These are phyloP conservation scores for Steatocranus sp. DNA, from an alignment of 2,797 vertebrate genomes.

Conservation along the genomic window DNA sequence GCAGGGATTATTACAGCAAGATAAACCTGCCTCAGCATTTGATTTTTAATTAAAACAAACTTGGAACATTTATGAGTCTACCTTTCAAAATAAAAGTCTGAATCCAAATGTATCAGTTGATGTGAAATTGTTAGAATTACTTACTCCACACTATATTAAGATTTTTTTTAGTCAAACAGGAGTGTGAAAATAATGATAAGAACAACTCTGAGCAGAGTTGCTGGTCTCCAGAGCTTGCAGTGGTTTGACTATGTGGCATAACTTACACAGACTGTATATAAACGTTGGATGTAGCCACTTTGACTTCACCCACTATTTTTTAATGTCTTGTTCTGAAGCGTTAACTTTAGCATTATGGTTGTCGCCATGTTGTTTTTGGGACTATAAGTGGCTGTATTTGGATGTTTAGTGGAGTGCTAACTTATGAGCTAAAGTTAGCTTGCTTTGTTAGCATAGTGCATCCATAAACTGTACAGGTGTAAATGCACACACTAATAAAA, in stretches of 20 bases:
- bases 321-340: not conserved
- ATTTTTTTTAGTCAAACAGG: accelerated
- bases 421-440: not conserved
- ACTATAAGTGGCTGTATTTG: not conserved
- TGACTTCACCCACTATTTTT: not conserved
- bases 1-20: not conserved
- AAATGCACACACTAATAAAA: not conserved
- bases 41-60: not conserved
- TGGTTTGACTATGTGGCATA: not conserved
- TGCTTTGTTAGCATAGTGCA: not conserved
- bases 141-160: not conserved
- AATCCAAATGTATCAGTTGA: not conserved
- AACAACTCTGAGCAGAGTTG: not conserved
- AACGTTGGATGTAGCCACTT: not conserved
- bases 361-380: not conserved
- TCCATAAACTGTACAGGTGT: not conserved
- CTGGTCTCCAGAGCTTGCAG: accelerated
- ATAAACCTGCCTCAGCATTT: not conserved
- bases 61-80: not conserved
- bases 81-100: not conserved
- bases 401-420: not conserved
- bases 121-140: not conserved
- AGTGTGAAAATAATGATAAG: not conserved
- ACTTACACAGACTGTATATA: not conserved
- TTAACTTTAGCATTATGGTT: not conserved